A percentile compares a stretch with the other conserved stretches of the same genome.
phyloP scores from a whole-genome alignment of 2,113 vertebrate species.

The Capreolus pygargus region DNA sequence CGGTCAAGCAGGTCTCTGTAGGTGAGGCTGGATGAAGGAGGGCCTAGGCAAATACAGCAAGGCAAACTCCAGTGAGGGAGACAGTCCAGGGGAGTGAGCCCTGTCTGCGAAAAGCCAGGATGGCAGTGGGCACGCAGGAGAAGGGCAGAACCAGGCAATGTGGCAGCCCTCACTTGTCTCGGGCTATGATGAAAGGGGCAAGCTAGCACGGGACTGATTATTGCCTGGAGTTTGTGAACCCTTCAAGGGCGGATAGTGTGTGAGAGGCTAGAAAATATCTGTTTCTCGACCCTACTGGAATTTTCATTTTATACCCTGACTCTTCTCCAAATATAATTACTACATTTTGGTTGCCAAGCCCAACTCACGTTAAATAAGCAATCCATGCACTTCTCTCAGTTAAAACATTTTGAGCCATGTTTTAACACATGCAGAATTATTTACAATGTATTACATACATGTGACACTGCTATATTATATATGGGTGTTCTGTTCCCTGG shows the following conservation, averaged over 20 bases:
- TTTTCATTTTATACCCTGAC: neutral
- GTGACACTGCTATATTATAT: neutral
- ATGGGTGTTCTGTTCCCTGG: neutral
- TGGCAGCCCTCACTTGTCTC: neutral
- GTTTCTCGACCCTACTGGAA: neutral
- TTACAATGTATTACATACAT: neutral
- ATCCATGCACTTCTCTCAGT: neutral
- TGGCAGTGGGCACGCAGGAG: rapidly evolving
- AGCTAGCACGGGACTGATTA: rapidly evolving
- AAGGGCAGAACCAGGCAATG: rapidly evolving
- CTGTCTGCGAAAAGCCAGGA: neutral
- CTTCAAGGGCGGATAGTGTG: neutral
- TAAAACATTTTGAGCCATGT: neutral
- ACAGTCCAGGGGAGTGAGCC: rapidly evolving
- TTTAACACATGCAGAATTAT: neutral
- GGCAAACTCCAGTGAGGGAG: neutral
- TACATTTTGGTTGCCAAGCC: neutral
- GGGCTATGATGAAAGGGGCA: neutral
- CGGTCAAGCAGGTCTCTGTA: neutral
- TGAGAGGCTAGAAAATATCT: neutral
- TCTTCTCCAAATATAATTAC: neutral
- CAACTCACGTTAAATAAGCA: neutral
- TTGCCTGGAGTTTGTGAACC: rapidly evolving
- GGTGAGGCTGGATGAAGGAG: neutral
- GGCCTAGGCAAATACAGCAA: neutral